Base-by-base conservation (phyloP, 1,140 invertebrate species). In the Tetragnatha versicolor region DNA sequence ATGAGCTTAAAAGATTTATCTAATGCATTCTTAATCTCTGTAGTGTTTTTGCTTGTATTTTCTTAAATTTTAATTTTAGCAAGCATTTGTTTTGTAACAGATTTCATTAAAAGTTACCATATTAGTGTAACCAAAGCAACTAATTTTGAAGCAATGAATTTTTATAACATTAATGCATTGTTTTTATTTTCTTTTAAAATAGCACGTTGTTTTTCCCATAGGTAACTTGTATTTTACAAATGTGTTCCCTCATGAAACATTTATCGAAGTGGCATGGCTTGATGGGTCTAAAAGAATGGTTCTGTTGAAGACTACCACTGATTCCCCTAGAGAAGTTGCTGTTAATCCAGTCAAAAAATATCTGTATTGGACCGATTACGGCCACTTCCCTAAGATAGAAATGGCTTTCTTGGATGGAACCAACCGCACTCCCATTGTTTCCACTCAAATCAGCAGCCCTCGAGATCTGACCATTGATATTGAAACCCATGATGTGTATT, bases 351-450 rank as follows among this genome's bases (percentile, higher is more conserved):
- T 98, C 7, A 97, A 97, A 85, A 89, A 94, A 84, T 89, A 93
- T 22, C 85, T 99, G 0, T 98, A 98, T 85, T 99, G 97, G 97
- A 96, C 98, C 75, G 97, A 99, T 86, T 96, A 97, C 83, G 97
- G 97, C 0, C 97, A 98, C 84, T 96, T 96, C 86, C 97, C 97
- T 0, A 91, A 94, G 82, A 98, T 99, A 53, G 95, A 96, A 3
- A 93, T 93, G 84, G 91, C 95, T 0, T 91, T 92, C 82, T 87
- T 99, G 1, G 96, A 99, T 84, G 97, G 96, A 3, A 91, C 90
- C 22, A 93, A 94, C 82, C 94, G 95, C 90, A 90, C 88, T 27
- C 92, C 94, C 0, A 88, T 99, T 33, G 94, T 99, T 0, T 94
- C 93, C 0, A 93, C 92, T 1, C 94, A 94, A 10, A 95, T 99